These are phyloP conservation scores for Hemiscyllium ocellatum DNA, from an alignment of 2,113 vertebrate genomes.

Conservation along the genomic window DNA sequence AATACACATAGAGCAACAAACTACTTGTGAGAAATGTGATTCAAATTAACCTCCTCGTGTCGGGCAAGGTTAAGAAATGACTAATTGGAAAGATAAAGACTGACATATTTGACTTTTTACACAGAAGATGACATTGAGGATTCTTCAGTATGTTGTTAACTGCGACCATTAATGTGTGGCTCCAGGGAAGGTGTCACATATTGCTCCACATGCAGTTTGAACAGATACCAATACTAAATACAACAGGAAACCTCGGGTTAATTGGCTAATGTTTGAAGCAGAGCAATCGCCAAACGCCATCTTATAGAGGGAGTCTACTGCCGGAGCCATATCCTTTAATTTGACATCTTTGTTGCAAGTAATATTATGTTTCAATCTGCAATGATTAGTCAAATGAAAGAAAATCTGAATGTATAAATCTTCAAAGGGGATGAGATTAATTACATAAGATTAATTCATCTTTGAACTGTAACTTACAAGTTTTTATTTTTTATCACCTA, in stretches of 20 bases:
- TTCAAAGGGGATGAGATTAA: not conserved
- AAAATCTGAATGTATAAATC: not conserved
- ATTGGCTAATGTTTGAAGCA: not conserved
- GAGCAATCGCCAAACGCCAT: not conserved
- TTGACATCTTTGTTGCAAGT: not conserved
- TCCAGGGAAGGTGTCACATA: not conserved
- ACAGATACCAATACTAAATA: not conserved
- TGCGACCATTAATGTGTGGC: not conserved
- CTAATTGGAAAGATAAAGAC: conserved; percentile 14
- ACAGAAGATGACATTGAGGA: not conserved
- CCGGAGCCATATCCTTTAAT: not conserved
- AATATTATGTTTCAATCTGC: not conserved
- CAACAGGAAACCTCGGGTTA: not conserved
- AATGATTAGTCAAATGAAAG: not conserved
- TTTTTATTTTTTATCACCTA: not conserved
- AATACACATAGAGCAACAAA: conserved; percentile 13
- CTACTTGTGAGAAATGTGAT: conserved; percentile 18
- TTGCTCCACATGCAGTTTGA: not conserved
- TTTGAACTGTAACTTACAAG: not conserved
- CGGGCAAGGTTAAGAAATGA: not conserved
- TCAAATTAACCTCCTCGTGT: conserved; percentile 1
- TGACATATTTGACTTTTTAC: not conserved
- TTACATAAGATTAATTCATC: conserved; percentile 2
- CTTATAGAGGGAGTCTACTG: not conserved
- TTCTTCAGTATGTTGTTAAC: not conserved